Percentiles rank a stretch among this genome's conserved stretches.
These are phyloP conservation scores for Globia sparganii DNA, from an alignment of 2,888 invertebrate species.

Conservation along the genomic window DNA sequence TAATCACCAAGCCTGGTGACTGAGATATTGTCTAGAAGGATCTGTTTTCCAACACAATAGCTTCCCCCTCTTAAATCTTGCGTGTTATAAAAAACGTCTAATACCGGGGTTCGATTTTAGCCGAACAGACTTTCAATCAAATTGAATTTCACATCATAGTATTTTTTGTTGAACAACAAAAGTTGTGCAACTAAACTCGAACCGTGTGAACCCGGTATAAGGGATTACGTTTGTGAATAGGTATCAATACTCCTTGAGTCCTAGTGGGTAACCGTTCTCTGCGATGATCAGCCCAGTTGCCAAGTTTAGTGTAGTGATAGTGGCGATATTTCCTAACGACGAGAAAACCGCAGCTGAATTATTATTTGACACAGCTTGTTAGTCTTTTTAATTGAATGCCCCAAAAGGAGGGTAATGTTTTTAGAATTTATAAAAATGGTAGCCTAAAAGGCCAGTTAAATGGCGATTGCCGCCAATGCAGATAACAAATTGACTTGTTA, in stretches of 20 bases:
- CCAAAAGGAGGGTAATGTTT: neutral
- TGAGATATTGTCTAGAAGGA: neutral
- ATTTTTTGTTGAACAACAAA: too few relatives aligned
- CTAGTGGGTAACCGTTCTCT: neutral
- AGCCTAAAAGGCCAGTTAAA: constrained; percentile 22
- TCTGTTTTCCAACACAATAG: neutral
- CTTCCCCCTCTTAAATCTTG: neutral
- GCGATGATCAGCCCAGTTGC: neutral
- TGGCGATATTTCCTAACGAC: neutral
- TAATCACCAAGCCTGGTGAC: neutral
- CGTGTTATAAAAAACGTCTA: neutral
- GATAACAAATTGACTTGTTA: constrained; percentile 27
- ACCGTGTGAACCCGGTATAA: neutral
- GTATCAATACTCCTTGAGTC: neutral
- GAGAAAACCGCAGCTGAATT: neutral
- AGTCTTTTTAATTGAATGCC: neutral
- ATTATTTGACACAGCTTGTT: neutral
- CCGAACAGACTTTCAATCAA: neutral
- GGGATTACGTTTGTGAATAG: neutral
- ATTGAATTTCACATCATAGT: neutral
- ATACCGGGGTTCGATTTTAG: neutral
- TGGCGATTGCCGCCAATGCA: constrained; percentile 34
- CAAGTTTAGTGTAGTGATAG: neutral
- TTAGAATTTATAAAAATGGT: neutral
- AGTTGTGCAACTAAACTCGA: neutral